Conservation (phyloP, 1,140 invertebrate genomes). For the Drosophila oshimai region DNA sequence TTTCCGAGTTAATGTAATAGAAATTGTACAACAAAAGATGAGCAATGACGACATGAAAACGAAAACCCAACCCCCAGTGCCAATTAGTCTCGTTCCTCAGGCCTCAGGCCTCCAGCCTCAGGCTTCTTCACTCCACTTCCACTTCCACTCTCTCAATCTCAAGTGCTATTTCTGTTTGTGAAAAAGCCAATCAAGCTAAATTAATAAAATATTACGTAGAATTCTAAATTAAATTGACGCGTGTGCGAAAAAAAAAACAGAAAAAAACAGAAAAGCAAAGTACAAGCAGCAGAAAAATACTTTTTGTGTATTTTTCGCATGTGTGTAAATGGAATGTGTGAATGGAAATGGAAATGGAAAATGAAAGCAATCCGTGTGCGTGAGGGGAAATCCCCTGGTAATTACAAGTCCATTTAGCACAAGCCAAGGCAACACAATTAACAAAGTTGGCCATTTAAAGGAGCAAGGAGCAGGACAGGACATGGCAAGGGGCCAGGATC, state of each 20-base stretch:
- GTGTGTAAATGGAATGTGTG: background rate
- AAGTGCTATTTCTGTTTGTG: slow-evolving; percentile 59
- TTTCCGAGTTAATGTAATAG: slow-evolving; percentile 70
- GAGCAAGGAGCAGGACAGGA: slow-evolving; percentile 16
- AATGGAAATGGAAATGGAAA: no score
- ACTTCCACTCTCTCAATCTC: slow-evolving; percentile 1
- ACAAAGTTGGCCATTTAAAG: slow-evolving; percentile 42
- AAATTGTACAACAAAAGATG: slow-evolving; percentile 77
- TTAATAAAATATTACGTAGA: slow-evolving; percentile 79
- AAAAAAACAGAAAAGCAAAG: no score
- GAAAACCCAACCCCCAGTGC: slow-evolving; percentile 71
- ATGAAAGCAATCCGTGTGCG: slow-evolving; percentile 13
- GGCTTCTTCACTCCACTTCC: background rate
- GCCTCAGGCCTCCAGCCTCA: background rate
- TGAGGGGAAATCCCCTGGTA: slow-evolving; percentile 33
- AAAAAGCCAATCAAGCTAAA: slow-evolving; percentile 80
- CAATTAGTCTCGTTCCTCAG: slow-evolving; percentile 52
- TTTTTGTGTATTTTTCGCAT: background rate
- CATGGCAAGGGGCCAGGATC: slow-evolving; percentile 26
- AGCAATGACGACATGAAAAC: slow-evolving; percentile 76
- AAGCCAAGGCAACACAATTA: slow-evolving; percentile 32
- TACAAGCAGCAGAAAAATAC: slow-evolving; percentile 3
- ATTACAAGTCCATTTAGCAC: slow-evolving; percentile 43
- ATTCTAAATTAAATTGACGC: slow-evolving; percentile 79
- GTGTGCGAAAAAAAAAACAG: slow-evolving; percentile 68